Base-by-base conservation (phyloP, 2,113 vertebrate genomes). In the Sorex araneus region DNA sequence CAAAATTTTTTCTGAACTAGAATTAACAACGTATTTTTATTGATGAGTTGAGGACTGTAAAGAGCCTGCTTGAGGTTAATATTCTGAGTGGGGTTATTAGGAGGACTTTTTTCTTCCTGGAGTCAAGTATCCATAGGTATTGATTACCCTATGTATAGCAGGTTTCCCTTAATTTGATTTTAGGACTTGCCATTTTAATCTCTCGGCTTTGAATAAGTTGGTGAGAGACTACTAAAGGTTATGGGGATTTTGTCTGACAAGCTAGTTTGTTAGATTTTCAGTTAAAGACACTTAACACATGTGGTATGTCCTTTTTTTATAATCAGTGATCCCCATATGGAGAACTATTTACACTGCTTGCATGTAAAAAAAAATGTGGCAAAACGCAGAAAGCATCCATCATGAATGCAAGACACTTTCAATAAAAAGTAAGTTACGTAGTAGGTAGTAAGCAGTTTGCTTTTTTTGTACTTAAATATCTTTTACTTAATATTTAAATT, bases 1-100 rank as follows among this genome's bases (percentile, higher is more conserved):
- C 69, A 94, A 32, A 71, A 94, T 78, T 50, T 90, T 94, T 98
- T 95, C 83, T 96, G 96, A 96, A 97, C 96, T 93, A 96, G 93
- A 96, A 92, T 93, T 94, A 80, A 96, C 57, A 94, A 94, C 25
- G 50, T 78, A 93, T 96, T 84, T 95, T 97, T 86, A 92, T 96
- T 97, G 94, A 85, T 88, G 80, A 92, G 43, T 84, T 69, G 45
- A 87, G 93, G 95, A 86, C 89, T 94, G 75, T 84, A 63, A 81
- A 91, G 91, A 88, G 67, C 16, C 40, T 95, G 47, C 90, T 92
- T 97, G 91, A 97, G 93, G 92, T 94, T 96, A 84, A 78, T 89
- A 84, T 40, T 69, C 79, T 73, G 88, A 90, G 30, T 87, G 91
- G 77, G 70, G 4, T 23, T 89, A 93, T 88, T 45, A 95, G 86